Evolutionary conservation across 2,113 vertebrate genomes (phyloP), one percentile per base, ranked within the genome.

Genomic region (Penelope pileata): DNA sequence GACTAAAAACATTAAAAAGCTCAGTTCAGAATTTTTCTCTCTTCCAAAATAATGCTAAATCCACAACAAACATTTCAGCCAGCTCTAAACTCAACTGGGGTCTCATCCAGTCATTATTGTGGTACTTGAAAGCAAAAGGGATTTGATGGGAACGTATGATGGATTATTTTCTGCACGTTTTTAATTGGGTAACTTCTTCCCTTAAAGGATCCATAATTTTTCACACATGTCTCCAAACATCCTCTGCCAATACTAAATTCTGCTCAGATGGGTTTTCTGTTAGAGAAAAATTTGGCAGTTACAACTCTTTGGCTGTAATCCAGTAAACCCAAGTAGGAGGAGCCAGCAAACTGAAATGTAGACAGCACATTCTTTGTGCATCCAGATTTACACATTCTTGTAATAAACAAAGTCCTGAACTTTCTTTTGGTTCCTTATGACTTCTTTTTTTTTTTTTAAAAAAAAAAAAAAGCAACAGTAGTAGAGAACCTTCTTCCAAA

Each of bases 221-320:
- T 96, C 94, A 93, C 93, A 96, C 94, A 96, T 96, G 95, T 94
- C 90, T 91, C 92, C 64, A 94, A 50, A 88, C 30, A 62, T 84
- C 40, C 62, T 93, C 86, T 96, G 95, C 94, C 94, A 96, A 95
- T 82, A 93, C n/a, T 93, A 93, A 83, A 96, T 93, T 88, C 88
- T 95, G 88, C 80, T 96, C 93, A 96, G 91, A 96, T 96, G 95
- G 91, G 90, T 96, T 97, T 96, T 96, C 83, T 90, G 45, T 76
- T 83, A 79, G 53, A 91, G 69, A 95, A 93, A 81, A 94, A 89
- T 79, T 86, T 97, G 94, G 94, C 94, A 93, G 95, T 68, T 91
- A 45, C 26, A 82, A 56, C 34, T 76, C 56, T 63, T 83, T 96
- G 94, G 92, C 92, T 12, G 3, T 53, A 93, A 86, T 92, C 93